Evolutionary conservation across 2,113 vertebrate species (phyloP).

Genomic region (Petromus typicus): DNA sequence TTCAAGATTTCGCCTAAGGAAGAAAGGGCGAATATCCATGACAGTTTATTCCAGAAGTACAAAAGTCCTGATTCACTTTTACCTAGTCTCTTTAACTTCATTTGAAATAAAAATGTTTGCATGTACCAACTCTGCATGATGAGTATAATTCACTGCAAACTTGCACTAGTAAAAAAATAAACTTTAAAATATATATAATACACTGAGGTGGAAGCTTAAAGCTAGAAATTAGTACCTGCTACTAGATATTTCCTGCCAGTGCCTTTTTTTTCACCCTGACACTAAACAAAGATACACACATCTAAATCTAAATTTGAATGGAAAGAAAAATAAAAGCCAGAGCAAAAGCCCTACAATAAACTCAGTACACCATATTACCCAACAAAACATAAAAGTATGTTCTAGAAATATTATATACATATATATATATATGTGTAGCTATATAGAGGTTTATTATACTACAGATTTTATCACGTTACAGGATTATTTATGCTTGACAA

Average conservation of each 20-base stretch:
- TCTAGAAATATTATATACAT: conserved; percentile 55
- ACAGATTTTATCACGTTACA: background rate
- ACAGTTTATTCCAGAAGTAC: conserved; percentile 18
- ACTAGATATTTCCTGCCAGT: background rate
- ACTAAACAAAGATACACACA: conserved; percentile 15
- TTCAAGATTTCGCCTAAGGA: conserved; percentile 38
- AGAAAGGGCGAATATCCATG: conserved; percentile 25
- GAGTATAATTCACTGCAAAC: background rate
- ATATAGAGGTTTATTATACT: background rate
- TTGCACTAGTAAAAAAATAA: background rate
- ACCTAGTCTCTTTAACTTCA: conserved; percentile 20
- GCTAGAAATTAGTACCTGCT: background rate
- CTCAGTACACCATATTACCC: background rate
- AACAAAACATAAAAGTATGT: conserved; percentile 21
- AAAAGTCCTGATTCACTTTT: conserved; percentile 50
- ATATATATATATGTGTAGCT: no score
- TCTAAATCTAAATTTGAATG: background rate
- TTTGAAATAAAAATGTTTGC: conserved; percentile 14
- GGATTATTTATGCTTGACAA: background rate
- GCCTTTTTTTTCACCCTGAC: background rate
- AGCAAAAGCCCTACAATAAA: background rate
- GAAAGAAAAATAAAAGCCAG: conserved; percentile 41
- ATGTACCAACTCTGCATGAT: conserved; percentile 4
- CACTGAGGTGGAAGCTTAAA: no score
- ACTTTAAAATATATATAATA: background rate